phyloP scores from a whole-genome alignment of 2,888 invertebrate species.

The Geophilus truncorum region DNA sequence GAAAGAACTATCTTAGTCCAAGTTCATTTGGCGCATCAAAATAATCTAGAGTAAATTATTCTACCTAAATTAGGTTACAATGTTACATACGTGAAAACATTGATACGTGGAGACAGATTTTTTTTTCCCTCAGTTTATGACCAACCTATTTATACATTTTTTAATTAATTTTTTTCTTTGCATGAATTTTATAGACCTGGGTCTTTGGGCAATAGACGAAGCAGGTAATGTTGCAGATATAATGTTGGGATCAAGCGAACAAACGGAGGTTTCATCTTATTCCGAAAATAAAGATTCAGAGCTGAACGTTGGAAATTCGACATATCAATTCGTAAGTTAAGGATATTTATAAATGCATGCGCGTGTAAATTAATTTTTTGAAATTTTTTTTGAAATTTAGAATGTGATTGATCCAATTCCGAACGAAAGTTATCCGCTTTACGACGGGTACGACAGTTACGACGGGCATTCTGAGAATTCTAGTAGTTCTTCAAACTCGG shows the following conservation, averaged over 20 bases:
- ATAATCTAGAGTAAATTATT: not conserved
- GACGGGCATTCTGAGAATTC: slow-evolving; percentile 25
- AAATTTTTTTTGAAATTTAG: not conserved
- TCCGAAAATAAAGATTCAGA: not conserved
- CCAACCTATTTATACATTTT: not conserved
- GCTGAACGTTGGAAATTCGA: not conserved
- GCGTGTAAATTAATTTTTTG: not conserved
- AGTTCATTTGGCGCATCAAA: not conserved
- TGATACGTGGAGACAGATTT: not conserved
- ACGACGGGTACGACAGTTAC: slow-evolving; percentile 33
- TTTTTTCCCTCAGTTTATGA: too few relatives aligned
- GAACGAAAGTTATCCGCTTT: slow-evolving; percentile 19
- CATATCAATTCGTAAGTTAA: not conserved
- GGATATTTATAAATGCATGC: not conserved
- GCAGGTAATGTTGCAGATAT: not conserved
- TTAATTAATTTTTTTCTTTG: not conserved
- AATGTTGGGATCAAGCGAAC: not conserved
- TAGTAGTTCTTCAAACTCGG: not conserved
- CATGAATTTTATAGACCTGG: slow-evolving; percentile 25
- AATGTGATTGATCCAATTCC: not conserved
- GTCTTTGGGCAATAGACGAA: slow-evolving; percentile 5
- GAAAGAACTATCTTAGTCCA: not conserved
- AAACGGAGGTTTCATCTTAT: not conserved
- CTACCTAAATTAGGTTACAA: not conserved
- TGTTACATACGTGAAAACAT: not conserved